Percentiles rank a stretch among this genome's conserved stretches.
Evolutionary conservation across 2,113 vertebrate genomes (phyloP).

Genomic region (Paramormyrops kingsleyae): DNA sequence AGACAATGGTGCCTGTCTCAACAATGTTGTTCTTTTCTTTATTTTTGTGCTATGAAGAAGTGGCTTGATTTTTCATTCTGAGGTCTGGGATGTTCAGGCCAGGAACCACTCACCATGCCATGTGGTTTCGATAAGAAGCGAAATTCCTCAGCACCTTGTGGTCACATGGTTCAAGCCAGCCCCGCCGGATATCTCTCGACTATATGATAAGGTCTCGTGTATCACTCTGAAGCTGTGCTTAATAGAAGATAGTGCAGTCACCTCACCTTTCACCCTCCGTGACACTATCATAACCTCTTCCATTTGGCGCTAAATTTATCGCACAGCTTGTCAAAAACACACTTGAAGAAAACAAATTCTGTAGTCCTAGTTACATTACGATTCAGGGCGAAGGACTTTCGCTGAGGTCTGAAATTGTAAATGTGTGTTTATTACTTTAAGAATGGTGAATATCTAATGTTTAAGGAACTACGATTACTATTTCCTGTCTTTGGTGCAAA

Average conservation of each 20-base stretch:
- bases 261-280: background rate
- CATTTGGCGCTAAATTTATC: background rate
- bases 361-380: background rate
- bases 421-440: background rate
- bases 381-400: background rate
- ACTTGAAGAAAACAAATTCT: background rate
- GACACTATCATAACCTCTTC: background rate
- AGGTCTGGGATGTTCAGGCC: background rate
- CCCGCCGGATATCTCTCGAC: background rate
- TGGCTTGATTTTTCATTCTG: background rate
- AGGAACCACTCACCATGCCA: background rate
- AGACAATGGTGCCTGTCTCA: background rate
- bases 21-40: background rate
- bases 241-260: background rate
- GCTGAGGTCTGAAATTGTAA: background rate
- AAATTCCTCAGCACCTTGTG: background rate
- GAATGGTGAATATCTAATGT: background rate
- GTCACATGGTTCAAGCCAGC: constrained; percentile 6
- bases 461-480: background rate
- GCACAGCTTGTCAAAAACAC: background rate
- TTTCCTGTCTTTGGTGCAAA: background rate
- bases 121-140: constrained; percentile 10
- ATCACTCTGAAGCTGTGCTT: constrained; percentile 8
- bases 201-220: background rate
- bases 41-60: background rate